A percentile compares a stretch with the other conserved stretches of the same genome.
Conservation (phyloP, 2,888 invertebrate species). For the Parnassius orleans region DNA sequence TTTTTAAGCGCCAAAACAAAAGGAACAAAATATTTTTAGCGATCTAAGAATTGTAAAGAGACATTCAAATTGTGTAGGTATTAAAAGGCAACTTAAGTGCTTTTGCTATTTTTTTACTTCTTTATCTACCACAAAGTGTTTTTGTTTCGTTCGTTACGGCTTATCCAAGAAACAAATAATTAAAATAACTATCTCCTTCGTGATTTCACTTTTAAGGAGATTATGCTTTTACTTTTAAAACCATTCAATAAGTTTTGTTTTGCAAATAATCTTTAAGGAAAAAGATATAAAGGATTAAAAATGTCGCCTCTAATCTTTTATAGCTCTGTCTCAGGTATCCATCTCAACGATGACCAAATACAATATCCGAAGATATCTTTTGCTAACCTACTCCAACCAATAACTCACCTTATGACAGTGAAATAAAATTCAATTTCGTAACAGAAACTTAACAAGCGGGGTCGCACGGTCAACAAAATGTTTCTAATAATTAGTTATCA, state of each 20-base stretch:
- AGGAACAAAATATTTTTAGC: conserved; percentile 8
- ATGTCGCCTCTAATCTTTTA: conserved; percentile 41
- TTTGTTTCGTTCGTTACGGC: background rate
- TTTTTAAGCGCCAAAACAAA: conserved; percentile 1
- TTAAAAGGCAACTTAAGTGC: conserved; percentile 1
- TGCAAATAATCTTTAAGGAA: conserved; percentile 32
- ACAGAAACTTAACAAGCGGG: conserved; percentile 32
- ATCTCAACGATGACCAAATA: conserved; percentile 72
- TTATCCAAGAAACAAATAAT: conserved; percentile 19
- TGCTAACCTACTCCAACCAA: conserved; percentile 43
- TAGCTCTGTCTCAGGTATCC: conserved; percentile 43
- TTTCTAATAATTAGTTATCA: conserved; percentile 78
- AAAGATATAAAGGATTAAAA: conserved; percentile 19
- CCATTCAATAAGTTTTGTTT: conserved; percentile 15
- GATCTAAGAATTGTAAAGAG: conserved; percentile 9
- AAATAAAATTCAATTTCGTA: conserved; percentile 34
- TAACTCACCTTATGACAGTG: conserved; percentile 32
- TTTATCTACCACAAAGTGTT: background rate
- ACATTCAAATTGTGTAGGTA: conserved; percentile 11
- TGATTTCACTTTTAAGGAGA: conserved; percentile 19
- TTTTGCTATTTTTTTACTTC: background rate
- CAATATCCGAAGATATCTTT: conserved; percentile 72
- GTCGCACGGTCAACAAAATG: conserved; percentile 69
- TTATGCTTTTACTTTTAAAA: conserved; percentile 24
- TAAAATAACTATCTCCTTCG: conserved; percentile 11